These are phyloP conservation scores for Malurus melanocephalus DNA, from an alignment of 2,113 vertebrate species.

Conservation along the genomic window DNA sequence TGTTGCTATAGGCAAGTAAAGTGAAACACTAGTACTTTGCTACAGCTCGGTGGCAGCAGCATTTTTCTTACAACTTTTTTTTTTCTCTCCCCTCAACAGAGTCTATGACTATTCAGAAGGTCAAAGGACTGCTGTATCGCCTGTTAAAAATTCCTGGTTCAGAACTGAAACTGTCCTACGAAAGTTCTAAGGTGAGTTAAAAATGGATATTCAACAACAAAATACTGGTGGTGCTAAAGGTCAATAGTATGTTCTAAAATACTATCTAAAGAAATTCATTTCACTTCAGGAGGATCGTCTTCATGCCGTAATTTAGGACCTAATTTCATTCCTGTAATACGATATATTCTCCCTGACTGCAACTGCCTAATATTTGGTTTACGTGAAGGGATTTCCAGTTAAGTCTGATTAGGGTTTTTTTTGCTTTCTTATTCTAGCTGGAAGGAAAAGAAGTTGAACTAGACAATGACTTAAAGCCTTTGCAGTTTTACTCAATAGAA, in stretches of 20 bases:
- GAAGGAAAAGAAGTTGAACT: conserved; percentile 85
- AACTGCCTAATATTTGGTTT: neutral
- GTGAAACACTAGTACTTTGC: neutral
- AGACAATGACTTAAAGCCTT: conserved; percentile 85
- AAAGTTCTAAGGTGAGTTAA: conserved; percentile 83
- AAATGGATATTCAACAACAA: neutral
- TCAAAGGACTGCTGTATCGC: conserved; percentile 87
- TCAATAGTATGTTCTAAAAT: neutral
- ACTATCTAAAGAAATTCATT: neutral
- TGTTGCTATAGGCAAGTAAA: neutral
- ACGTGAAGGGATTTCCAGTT: neutral
- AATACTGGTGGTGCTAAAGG: neutral
- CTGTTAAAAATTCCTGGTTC: conserved; percentile 84
- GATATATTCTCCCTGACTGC: neutral
- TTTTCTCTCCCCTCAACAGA: conserved; percentile 63
- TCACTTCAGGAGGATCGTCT: neutral
- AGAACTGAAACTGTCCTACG: conserved; percentile 82
- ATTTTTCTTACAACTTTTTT: neutral
- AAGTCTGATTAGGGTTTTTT: neutral
- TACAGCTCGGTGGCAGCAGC: conserved; percentile 23
- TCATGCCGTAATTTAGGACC: neutral
- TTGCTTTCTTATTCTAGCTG: conserved; percentile 70
- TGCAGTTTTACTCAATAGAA: conserved; percentile 91
- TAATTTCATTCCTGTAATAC: neutral
- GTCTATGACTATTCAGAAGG: conserved; percentile 90